Evolutionary conservation across 2,113 vertebrate species (phyloP), one percentile per base, ranked within the genome.

Genomic region (Aviceda subcristata): DNA sequence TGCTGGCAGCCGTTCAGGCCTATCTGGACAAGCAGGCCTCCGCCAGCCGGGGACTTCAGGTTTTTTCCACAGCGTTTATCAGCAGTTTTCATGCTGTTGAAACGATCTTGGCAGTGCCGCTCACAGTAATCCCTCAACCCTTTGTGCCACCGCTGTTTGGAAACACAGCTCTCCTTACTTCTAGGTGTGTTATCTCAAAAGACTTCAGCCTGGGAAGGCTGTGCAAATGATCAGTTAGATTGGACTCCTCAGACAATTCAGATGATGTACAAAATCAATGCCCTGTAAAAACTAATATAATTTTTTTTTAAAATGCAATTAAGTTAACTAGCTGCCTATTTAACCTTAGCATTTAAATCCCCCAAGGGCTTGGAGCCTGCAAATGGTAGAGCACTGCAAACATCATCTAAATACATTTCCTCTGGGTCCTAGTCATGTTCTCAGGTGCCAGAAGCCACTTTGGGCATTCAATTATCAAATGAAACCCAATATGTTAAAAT

Each of bases 1-100:
- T 48, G 11, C 82, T 97, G 96, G 97, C 96, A 97, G 94, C 56
- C 17, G 13, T 91, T 97, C 96, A 97, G 85, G 90, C 85, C 96
- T 98, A 96, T 97, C 97, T 97, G 94, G 96, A 88, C 53, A 89
- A 87, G 86, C 97, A 98, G 94, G 60, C 84, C 74, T 84, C 68
- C 5, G 2, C 89, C 91, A 96, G 97, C 46, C 56, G 79, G 96
- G 88, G 66, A 93, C 80, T 91, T 94, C 75, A 89, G 56, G 26
- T 81, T 90, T 93, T 90, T 93, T 80, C 60, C 29, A 22, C 53
- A 12, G 69, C 2, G 22, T 97, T 98, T 98, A 97, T 98, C 97
- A 98, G 95, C 13, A 29, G 59, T 94, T 97, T 96, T 95, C 97
- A 98, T 83, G 91, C 72, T 91, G 86, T 73, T 95, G 82, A 92